Evolutionary conservation across 2,888 invertebrate species (phyloP).

Genomic region (Ecdyonurus torrentis): DNA sequence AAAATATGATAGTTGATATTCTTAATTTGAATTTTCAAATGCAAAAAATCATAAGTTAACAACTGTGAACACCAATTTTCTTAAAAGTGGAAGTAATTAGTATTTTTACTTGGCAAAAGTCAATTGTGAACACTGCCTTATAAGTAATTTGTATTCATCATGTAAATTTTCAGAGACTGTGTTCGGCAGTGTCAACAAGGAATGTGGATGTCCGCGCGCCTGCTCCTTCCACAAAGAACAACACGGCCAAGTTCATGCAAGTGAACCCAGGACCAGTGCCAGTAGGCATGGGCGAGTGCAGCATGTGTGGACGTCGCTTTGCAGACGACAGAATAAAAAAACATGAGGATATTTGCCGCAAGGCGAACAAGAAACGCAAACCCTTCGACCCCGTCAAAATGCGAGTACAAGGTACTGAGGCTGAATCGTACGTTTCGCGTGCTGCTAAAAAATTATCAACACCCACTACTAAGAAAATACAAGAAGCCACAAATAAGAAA

Average conservation of each 20-base stretch:
- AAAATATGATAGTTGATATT: too few species aligned
- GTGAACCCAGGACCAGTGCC: conserved; percentile 17
- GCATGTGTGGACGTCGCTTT: conserved; percentile 64
- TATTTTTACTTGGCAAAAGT: too few species aligned
- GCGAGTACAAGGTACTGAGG: conserved; percentile 77
- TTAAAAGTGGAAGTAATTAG: too few species aligned
- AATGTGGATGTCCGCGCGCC: not conserved
- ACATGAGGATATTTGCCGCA: conserved; percentile 74
- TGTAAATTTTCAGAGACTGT: too few species aligned
- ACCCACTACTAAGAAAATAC: conserved; percentile 8
- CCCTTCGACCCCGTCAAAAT: conserved; percentile 83
- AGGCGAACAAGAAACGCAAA: conserved; percentile 70
- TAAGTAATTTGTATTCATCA: too few species aligned
- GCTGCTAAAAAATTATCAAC: conserved; percentile 16
- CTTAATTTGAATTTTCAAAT: too few species aligned
- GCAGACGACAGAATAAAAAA: conserved; percentile 60
- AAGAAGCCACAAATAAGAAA: conserved; percentile 27
- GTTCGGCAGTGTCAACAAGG: not conserved
- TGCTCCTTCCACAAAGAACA: not conserved
- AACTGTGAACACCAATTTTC: too few species aligned
- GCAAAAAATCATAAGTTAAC: too few species aligned
- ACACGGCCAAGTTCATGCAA: not conserved
- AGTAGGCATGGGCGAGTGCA: conserved; percentile 39
- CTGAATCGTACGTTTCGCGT: conserved; percentile 53
- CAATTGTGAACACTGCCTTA: too few species aligned